Percentiles rank a stretch among this genome's conserved stretches.
phyloP scores from a whole-genome alignment of 2,888 invertebrate species.

The Athalia circularis region DNA sequence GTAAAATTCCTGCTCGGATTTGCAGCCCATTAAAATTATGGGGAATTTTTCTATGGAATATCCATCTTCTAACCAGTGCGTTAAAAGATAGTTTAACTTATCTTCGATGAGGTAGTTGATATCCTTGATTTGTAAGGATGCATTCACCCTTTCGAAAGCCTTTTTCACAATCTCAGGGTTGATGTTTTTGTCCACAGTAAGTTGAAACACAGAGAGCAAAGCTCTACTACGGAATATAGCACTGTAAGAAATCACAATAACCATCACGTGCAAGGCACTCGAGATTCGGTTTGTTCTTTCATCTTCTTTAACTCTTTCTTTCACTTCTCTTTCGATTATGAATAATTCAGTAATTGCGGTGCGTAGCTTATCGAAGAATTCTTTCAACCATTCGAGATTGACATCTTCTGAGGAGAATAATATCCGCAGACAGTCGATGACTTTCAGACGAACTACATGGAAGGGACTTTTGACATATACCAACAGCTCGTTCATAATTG shows the following conservation, averaged over 20 bases:
- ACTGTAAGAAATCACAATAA: conserved; percentile 76
- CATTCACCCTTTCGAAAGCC: conserved; percentile 72
- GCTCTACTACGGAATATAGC: conserved; percentile 76
- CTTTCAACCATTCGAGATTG: conserved; percentile 60
- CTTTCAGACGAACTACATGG: conserved; percentile 72
- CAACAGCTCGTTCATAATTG: conserved; percentile 54
- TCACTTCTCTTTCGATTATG: conserved; percentile 72
- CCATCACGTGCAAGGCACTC: conserved; percentile 77
- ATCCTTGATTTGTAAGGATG: conserved; percentile 57
- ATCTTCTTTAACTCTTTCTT: conserved; percentile 75
- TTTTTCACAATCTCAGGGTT: conserved; percentile 73
- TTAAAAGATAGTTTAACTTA: conserved; percentile 75
- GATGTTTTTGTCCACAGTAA: conserved; percentile 76
- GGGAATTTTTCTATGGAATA: conserved; percentile 74
- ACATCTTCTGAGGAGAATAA: conserved; percentile 65
- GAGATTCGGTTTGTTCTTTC: conserved; percentile 78
- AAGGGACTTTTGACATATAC: conserved; percentile 70
- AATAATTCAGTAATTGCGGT: conserved; percentile 64
- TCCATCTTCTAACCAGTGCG: conserved; percentile 75
- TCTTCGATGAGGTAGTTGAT: conserved; percentile 66
- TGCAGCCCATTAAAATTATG: conserved; percentile 72
- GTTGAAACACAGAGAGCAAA: conserved; percentile 76
- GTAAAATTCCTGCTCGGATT: conserved; percentile 71
- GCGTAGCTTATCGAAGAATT: conserved; percentile 68
- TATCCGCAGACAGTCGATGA: conserved; percentile 68